A percentile compares a stretch with the other conserved stretches of the same genome.
These are phyloP conservation scores for Candidula unifasciata DNA, from an alignment of 2,888 invertebrate species.

Conservation along the genomic window DNA sequence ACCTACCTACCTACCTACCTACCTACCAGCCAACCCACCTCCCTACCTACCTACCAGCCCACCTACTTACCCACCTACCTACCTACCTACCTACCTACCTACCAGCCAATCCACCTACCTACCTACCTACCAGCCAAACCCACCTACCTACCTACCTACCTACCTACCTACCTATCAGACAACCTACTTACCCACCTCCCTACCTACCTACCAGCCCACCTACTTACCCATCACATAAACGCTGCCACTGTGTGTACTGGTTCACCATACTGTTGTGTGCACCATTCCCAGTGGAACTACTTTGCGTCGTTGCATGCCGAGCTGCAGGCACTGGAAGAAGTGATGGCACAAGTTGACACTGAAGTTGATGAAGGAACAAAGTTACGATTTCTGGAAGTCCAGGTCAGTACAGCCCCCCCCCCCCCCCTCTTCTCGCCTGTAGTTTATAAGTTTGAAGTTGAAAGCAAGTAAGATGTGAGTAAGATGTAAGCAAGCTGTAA, in stretches of 20 bases:
- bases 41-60: neutral
- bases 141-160: neutral
- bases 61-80: neutral
- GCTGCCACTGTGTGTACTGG: neutral
- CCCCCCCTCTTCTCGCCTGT: too few relatives aligned
- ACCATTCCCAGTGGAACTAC: constrained; percentile 2
- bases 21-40: too few relatives aligned
- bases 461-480: too few relatives aligned
- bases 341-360: neutral
- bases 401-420: too few relatives aligned
- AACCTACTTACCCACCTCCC: neutral
- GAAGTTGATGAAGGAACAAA: neutral
- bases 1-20: too few relatives aligned
- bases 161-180: neutral
- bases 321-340: neutral
- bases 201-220: neutral
- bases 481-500: too few relatives aligned
- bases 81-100: neutral
- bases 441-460: too few relatives aligned
- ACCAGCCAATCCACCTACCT: neutral
- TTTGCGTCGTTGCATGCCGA: neutral
- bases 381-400: neutral
- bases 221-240: too few relatives aligned
- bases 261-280: neutral
- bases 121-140: neutral